Conservation (phyloP, 2,797 vertebrate genomes). For the Peromyscus nudipes region DNA sequence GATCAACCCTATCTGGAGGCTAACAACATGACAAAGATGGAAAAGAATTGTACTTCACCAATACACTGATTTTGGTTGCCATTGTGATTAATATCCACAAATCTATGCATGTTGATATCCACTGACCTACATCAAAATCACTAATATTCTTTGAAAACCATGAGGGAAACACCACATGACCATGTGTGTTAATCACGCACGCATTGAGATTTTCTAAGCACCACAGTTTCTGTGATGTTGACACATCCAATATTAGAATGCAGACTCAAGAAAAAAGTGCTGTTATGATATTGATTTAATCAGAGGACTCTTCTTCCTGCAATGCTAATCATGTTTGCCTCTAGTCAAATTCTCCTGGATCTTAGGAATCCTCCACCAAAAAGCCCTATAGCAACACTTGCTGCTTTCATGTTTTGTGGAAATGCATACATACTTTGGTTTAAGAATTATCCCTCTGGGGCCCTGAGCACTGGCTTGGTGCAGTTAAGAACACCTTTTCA, state of each 20-base stretch:
- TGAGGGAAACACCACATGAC: neutral
- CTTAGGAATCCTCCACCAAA: neutral
- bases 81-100: constrained; percentile 64
- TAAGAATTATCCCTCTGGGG: neutral
- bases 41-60: constrained; percentile 23
- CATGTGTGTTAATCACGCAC: constrained; percentile 6
- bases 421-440: neutral
- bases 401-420: neutral
- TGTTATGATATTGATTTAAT: constrained; percentile 41
- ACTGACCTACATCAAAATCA: constrained; percentile 41
- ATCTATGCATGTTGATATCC: constrained; percentile 26
- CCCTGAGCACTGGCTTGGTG: neutral
- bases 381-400: neutral
- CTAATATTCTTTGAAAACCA: constrained; percentile 39
- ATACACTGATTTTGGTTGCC: constrained; percentile 61
- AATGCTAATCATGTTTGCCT: constrained; percentile 35
- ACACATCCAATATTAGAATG: constrained; percentile 54
- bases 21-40: neutral
- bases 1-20: neutral
- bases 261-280: constrained; percentile 37
- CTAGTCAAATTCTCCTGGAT: neutral
- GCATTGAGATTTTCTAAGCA: constrained; percentile 68
- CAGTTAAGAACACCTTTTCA: too few species aligned
- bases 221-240: constrained; percentile 51
- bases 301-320: constrained; percentile 7